These are phyloP conservation scores for Drosophila lacicola DNA, from an alignment of 2,888 invertebrate species.

Conservation along the genomic window DNA sequence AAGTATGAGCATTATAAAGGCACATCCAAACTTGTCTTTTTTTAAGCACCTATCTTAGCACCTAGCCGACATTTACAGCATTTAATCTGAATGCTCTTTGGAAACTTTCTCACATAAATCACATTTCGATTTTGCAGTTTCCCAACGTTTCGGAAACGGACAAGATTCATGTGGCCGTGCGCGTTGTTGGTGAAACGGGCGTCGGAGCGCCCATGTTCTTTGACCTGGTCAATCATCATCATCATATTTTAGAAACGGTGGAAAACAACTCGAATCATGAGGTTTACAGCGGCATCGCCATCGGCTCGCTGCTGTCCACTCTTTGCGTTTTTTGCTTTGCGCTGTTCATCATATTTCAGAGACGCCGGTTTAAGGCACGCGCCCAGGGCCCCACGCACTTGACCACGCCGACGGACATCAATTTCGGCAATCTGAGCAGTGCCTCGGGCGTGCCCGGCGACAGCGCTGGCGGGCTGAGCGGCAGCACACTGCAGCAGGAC, in stretches of 20 bases:
- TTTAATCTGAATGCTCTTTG: no score
- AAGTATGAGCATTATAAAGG: no score
- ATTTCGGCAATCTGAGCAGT: slow-evolving; percentile 81
- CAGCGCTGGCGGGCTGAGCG: slow-evolving; percentile 82
- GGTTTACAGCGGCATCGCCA: slow-evolving; percentile 82
- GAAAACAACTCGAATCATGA: slow-evolving; percentile 70
- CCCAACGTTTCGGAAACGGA: slow-evolving; percentile 84
- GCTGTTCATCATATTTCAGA: slow-evolving; percentile 82
- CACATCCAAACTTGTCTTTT: no score
- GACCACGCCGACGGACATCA: slow-evolving; percentile 82
- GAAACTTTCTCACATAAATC: not conserved
- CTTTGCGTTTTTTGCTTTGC: slow-evolving; percentile 82
- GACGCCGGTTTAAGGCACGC: slow-evolving; percentile 82
- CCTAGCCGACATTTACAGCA: no score
- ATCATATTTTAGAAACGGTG: slow-evolving; percentile 67
- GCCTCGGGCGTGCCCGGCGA: slow-evolving; percentile 79
- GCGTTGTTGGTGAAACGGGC: slow-evolving; percentile 84
- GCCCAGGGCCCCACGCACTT: slow-evolving; percentile 80
- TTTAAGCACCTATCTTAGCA: no score
- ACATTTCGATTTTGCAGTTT: slow-evolving; percentile 61
- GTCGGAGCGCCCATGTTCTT: slow-evolving; percentile 84
- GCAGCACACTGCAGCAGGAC: slow-evolving; percentile 82
- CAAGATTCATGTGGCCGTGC: slow-evolving; percentile 84
- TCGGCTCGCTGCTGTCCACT: slow-evolving; percentile 82
- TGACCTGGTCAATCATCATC: slow-evolving; percentile 78